Base-by-base conservation (phyloP, 2,113 vertebrate genomes). In the Cyprinodon tularosa region DNA sequence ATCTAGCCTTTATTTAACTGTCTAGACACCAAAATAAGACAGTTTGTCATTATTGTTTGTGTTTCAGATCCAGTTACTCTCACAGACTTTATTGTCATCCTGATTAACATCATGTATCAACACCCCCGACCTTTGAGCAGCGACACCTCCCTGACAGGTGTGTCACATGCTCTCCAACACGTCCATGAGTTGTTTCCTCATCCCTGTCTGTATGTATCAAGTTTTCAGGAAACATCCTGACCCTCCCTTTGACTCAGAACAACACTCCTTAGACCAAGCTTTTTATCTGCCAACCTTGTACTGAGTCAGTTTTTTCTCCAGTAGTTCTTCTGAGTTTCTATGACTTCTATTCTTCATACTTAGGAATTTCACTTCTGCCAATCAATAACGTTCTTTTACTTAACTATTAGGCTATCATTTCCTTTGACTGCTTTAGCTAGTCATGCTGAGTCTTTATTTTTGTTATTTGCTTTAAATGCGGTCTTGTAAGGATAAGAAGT, bases 61-160 rank as follows among this genome's bases (percentile, higher is more conserved):
- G 48, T 86, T 82, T 77, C 91, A 93, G 96, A 96, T 87, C 89
- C 88, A 1, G 67, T 98, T 14, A 94, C 93, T 38, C 59, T 98
- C 81, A 95, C 92, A 0, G 94, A 97, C 84, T 79, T 99, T 64
- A 78, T 99, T 44, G 94, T 97, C 82, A 92, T 96, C 66, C 95
- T 98, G 88, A 95, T 83, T 47, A 92, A 88, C 44, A 94, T 97
- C 86, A 94, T 97, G 92, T 97, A 95, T 92, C 95, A 90, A 65
- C 95, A 96, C 78, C 95, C 96, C 48, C 91, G 90, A 82, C 88
- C 92, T 45, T 75, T 88, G 66, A 75, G 39, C 57, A 37, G 68
- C 4, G 80, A 90, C 65, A 3, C 69, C 65, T 76, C 73, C 6
- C 89, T 92, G 71, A 79, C 94, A 96, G 97, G 97, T 99, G 96